Percentiles rank a stretch among this genome's conserved stretches.
phyloP scores from a whole-genome alignment of 2,888 invertebrate species.

The Pollenia amentaria region DNA sequence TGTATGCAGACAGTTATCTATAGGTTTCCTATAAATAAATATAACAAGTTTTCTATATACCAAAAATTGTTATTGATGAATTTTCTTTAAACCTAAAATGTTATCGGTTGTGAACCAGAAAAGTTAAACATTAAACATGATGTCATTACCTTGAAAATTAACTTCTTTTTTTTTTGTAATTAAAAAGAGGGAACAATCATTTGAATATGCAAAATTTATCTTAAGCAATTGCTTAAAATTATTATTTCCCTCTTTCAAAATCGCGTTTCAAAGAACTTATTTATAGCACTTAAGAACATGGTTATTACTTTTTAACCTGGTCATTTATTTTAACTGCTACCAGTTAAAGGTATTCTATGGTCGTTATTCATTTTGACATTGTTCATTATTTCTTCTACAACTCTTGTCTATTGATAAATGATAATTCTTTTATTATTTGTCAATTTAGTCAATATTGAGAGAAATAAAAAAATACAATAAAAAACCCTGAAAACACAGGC shows the following conservation, averaged over 20 bases:
- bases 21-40: too few species aligned
- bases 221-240: not conserved
- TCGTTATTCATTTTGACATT: constrained; percentile 47
- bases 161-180: too few species aligned
- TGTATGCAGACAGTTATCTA: too few species aligned
- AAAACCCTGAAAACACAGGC: not conserved
- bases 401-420: constrained; percentile 64
- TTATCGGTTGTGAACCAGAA: too few species aligned
- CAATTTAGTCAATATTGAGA: constrained; percentile 64
- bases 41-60: too few species aligned
- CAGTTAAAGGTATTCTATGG: constrained; percentile 36
- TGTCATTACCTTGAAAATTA: too few species aligned
- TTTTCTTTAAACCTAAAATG: too few species aligned
- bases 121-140: too few species aligned
- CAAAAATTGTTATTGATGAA: too few species aligned
- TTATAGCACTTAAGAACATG: not conserved
- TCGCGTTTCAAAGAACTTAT: not conserved
- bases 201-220: not conserved
- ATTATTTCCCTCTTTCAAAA: not conserved
- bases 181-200: too few species aligned
- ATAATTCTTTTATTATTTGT: constrained; percentile 74
- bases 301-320: not conserved
- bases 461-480: constrained; percentile 36
- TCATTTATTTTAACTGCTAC: constrained; percentile 13
- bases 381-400: not conserved